Conservation (phyloP, 2,888 invertebrate species). For the Drosophila engyochracea region DNA sequence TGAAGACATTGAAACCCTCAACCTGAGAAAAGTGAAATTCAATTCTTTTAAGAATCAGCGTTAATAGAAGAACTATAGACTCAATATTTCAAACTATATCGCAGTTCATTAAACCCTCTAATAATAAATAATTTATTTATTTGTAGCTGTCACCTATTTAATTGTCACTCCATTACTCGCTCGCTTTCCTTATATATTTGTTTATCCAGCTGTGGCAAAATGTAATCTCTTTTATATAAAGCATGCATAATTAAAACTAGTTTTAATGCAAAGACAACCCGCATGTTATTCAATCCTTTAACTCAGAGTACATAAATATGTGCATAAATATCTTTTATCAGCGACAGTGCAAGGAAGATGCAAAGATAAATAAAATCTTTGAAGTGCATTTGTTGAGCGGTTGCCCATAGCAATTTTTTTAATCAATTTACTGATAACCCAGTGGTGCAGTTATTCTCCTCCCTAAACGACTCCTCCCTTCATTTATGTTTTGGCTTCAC, state of each 20-base stretch:
- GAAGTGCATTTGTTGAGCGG: constrained; percentile 29
- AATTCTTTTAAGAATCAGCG: neutral
- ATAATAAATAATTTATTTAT: neutral
- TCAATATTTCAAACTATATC: neutral
- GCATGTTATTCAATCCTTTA: constrained; percentile 12
- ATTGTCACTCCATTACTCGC: neutral
- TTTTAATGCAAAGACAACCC: constrained; percentile 4
- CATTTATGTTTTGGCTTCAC: constrained; percentile 13
- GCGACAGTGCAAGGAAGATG: neutral
- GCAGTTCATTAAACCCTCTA: neutral
- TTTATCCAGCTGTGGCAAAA: neutral
- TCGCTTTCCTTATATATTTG: neutral
- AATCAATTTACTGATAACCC: constrained; percentile 54
- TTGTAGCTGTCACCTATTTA: neutral
- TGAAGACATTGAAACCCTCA: neutral
- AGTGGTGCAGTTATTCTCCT: constrained; percentile 8
- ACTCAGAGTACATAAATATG: neutral
- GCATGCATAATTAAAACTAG: neutral
- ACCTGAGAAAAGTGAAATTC: neutral
- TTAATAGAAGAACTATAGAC: neutral
- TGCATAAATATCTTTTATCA: neutral
- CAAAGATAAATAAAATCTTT: constrained; percentile 46
- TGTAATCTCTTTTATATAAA: neutral
- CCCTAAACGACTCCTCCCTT: neutral
- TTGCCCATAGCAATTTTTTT: constrained; percentile 46